A percentile compares a stretch with the other conserved stretches of the same genome.
Conservation (phyloP, 2,888 invertebrate species). For the Lysandra bellargus region DNA sequence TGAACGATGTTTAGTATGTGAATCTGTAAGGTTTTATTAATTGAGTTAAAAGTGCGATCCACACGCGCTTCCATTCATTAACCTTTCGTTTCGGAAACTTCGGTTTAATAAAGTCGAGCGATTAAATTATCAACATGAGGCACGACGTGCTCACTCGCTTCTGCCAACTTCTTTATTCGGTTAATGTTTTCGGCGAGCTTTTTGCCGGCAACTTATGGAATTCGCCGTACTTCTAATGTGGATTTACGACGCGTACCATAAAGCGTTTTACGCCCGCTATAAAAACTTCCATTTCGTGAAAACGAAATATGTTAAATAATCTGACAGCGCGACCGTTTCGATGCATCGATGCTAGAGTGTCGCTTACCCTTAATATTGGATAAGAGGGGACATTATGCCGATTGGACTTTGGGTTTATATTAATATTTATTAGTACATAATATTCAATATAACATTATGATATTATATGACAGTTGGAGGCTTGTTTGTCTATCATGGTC, state of each 20-base stretch:
- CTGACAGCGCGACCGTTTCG: not conserved
- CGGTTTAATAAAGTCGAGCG: not conserved
- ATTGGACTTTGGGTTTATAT: not conserved
- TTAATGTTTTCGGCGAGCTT: constrained; percentile 9
- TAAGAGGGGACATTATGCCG: not conserved
- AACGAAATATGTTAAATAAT: constrained; percentile 27
- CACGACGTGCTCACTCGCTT: not conserved
- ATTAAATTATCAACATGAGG: not conserved
- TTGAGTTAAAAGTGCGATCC: not conserved
- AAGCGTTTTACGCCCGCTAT: constrained; percentile 19
- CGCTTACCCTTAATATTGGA: not conserved
- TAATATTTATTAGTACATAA: too few relatives aligned
- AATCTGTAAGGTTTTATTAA: not conserved
- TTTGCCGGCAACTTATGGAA: constrained; percentile 12
- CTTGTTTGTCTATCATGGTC: too few relatives aligned
- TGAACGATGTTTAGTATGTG: not conserved
- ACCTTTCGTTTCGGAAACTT: not conserved
- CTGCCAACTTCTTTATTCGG: constrained; percentile 4
- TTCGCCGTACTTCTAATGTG: constrained; percentile 21
- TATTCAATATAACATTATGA: too few relatives aligned
- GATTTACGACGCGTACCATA: constrained; percentile 23
- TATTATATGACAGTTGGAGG: too few relatives aligned
- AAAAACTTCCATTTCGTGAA: constrained; percentile 30
- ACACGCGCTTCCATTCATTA: not conserved
- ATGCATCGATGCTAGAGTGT: constrained; percentile 9